These are phyloP conservation scores for Nerophis ophidion DNA, from an alignment of 2,113 vertebrate species.

Conservation along the genomic window DNA sequence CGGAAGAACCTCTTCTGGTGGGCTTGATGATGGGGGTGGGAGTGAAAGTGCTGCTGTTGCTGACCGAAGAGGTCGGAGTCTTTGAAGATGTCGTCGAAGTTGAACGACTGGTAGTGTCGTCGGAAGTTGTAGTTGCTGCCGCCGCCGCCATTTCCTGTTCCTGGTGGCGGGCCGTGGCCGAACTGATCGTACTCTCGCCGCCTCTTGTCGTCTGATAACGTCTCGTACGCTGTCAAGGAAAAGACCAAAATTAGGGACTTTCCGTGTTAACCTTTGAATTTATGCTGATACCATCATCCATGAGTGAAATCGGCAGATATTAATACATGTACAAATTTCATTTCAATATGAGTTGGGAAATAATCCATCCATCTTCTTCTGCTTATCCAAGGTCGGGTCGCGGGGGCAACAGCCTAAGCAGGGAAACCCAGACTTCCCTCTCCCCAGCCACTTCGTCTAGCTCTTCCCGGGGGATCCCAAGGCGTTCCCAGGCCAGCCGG, in stretches of 20 bases:
- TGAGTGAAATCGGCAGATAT: too few species aligned
- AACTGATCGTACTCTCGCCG: slow-evolving; percentile 85
- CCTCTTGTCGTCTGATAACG: slow-evolving; percentile 84
- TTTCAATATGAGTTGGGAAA: too few species aligned
- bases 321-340: too few species aligned
- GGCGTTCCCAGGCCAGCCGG: too few species aligned
- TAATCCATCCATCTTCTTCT: too few species aligned
- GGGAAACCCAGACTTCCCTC: too few species aligned
- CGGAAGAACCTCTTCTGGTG: slow-evolving; percentile 85
- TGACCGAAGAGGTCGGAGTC: slow-evolving; percentile 81
- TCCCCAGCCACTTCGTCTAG: too few species aligned
- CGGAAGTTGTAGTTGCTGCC: slow-evolving; percentile 72
- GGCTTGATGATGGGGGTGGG: slow-evolving; percentile 40
- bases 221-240: slow-evolving; percentile 84
- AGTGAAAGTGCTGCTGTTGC: slow-evolving; percentile 63
- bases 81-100: slow-evolving; percentile 92
- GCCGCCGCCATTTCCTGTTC: slow-evolving; percentile 38
- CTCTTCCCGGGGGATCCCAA: too few species aligned
- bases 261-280: not conserved
- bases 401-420: too few species aligned
- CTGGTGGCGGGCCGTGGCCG: slow-evolving; percentile 69
- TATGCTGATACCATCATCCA: not conserved
- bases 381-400: too few species aligned
- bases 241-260: not conserved
- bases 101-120: slow-evolving; percentile 78